Evolutionary conservation across 1,140 invertebrate genomes (phyloP), one percentile per base, ranked within the genome.

Genomic region (Zaprionus taronus): DNA sequence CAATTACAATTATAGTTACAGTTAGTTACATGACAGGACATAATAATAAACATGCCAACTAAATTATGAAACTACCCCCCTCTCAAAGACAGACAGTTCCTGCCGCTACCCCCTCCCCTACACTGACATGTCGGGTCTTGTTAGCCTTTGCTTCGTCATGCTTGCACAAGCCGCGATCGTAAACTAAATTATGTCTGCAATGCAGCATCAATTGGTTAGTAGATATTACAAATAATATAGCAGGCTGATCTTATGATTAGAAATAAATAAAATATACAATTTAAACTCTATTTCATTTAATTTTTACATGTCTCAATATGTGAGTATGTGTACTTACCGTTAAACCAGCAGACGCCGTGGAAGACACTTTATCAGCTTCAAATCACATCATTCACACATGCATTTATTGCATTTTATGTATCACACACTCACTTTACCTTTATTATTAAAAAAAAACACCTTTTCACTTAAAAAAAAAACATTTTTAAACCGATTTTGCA

Each of bases 1-100:
- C 17, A 28, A 31, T 24, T 9, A 63, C 55, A 77, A 20, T 63
- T 49, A 69, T 49, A 65, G 65, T 63, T 44, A 72, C 58, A 80
- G 77, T 62, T 69, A 75, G 72, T 72, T 77, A 87, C 84, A 87
- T 87, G 84, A 84, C 83, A 89, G 83, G 68, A 79, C 78, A 81
- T 83, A 84, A 79, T 87, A 77, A 87, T 87, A 87, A 87, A 87
- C 76, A 89, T 89, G 81, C 71, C 78, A 87, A 87, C 83, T 89
- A 89, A 89, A 87, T 89, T 89, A 87, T 89, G 73, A 76, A 89
- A 69, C 66, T 53, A 77, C 57, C 57, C 67, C 66, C 34, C 62
- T 47, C 5, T 7, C 7, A n/a, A 6, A n/a, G 5, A 2, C 15
- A 41, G 38, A 41, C 44, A 49, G 53, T 55, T n/a, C 20, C 22